Evolutionary conservation across 2,113 vertebrate genomes (phyloP), one percentile per base, ranked within the genome.

Genomic region (Poeciliopsis turrubarensis): DNA sequence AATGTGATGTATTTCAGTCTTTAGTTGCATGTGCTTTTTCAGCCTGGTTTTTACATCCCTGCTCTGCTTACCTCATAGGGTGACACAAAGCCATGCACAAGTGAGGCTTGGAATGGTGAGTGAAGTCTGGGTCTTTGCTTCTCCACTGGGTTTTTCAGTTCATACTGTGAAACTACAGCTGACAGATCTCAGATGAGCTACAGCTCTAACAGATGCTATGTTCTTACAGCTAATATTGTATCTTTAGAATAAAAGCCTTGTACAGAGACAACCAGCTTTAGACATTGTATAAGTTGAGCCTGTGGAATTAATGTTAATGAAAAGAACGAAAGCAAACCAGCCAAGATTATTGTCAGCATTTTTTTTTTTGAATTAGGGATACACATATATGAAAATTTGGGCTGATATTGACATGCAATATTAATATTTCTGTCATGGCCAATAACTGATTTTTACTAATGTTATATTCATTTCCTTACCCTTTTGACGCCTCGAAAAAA

Each of bases 71-170:
- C 77, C 79, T 89, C 92, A 79, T 73, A 99, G 97, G 89, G 92
- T 97, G 60, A 94, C 91, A 80, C 95, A 96, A 68, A 95, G 95
- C 79, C 96, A 97, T 95, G 97, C 96, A 83, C 97, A 98, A 92
- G 97, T 99, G 72, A 94, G 95, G 32, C 96, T 99, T 77, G 98
- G 98, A 82, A 99, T 99, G 98, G 98, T 99, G 94, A 87, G 95
- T 92, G 77, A 71, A 3, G 25, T 66, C 27, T 34, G 44, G 44
- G 17, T 47, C 15, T 47, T 47, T 47, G 1, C 44, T 68, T 31
- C 51, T 54, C 7, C 51, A n/a, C 51, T 9, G 9, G 4, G 19
- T 51, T 6, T 54, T 22, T 54, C 51, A 54, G 22, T 54, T 22
- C 51, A 25, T 3, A 3, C 51, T 54, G 22, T 54, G 22, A 54